Evolutionary conservation across 23 tunicate genomes (phyloP).

Genomic region (Botrylloides violaceus): DNA sequence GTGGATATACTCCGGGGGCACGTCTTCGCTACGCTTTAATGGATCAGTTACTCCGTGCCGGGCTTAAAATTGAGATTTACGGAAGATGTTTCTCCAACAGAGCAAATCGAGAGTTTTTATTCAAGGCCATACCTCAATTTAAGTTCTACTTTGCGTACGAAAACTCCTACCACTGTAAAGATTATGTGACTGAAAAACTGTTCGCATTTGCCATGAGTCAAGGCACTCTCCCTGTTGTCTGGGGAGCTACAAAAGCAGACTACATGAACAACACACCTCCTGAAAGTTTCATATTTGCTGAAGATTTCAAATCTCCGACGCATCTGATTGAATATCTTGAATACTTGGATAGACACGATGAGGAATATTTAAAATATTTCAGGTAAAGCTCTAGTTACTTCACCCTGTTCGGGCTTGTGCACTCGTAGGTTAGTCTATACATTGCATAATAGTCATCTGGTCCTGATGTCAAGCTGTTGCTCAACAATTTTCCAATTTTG

Average conservation of each 20-base stretch:
- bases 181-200: constrained; percentile 71
- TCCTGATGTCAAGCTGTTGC: no score
- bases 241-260: constrained; percentile 66
- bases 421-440: no score
- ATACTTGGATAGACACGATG: constrained; percentile 42
- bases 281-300: constrained; percentile 41
- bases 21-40: constrained; percentile 25
- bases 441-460: no score
- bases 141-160: constrained; percentile 77
- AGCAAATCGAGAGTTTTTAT: constrained; percentile 11
- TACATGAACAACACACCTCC: constrained; percentile 51
- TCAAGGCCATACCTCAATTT: constrained; percentile 29
- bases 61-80: constrained; percentile 33
- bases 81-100: constrained; percentile 41
- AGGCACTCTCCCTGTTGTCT: constrained; percentile 48
- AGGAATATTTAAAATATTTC: constrained; percentile 50
- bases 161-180: constrained; percentile 69
- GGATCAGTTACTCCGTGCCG: constrained; percentile 23
- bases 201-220: constrained; percentile 46
- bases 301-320: constrained; percentile 37
- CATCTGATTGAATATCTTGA: constrained; percentile 33
- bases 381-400: no score
- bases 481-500: no score
- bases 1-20: constrained; percentile 51
- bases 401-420: no score